Percentiles rank a stretch among this genome's conserved stretches.
These are phyloP conservation scores for Dinoponera quadriceps DNA, from an alignment of 1,140 invertebrate species.

Conservation along the genomic window DNA sequence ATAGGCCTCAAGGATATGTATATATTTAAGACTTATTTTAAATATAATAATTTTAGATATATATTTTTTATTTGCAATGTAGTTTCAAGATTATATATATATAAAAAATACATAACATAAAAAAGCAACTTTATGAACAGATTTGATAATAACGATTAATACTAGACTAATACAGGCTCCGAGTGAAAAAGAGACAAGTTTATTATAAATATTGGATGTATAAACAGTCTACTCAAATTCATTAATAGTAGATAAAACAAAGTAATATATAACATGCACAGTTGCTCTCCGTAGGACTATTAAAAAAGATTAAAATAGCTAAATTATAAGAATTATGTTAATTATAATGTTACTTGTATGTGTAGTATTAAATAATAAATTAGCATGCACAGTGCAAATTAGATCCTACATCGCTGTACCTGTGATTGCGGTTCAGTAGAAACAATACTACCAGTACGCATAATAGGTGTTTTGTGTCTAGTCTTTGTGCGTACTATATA, in stretches of 20 bases:
- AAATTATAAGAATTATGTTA: slow-evolving; percentile 36
- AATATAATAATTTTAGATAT: slow-evolving; percentile 24
- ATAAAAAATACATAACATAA: slow-evolving; percentile 5
- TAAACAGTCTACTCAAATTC: slow-evolving; percentile 44
- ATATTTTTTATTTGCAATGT: neutral
- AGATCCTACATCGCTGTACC: slow-evolving; percentile 75
- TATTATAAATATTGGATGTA: slow-evolving; percentile 48
- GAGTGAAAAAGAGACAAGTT: slow-evolving; percentile 4
- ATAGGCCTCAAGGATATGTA: neutral
- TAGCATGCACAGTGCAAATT: slow-evolving; percentile 48
- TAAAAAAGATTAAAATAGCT: slow-evolving; percentile 9
- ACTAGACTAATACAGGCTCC: slow-evolving; percentile 11
- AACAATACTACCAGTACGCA: slow-evolving; percentile 88
- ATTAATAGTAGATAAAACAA: slow-evolving; percentile 34
- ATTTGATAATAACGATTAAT: slow-evolving; percentile 25
- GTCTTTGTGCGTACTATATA: slow-evolving; percentile 91
- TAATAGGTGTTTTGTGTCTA: slow-evolving; percentile 90
- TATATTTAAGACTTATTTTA: slow-evolving; percentile 32
- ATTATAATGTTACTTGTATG: slow-evolving; percentile 50
- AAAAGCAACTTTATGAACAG: slow-evolving; percentile 30
- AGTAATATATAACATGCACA: slow-evolving; percentile 4
- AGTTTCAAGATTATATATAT: neutral
- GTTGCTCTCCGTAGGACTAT: slow-evolving; percentile 9
- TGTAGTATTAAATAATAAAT: slow-evolving; percentile 48
- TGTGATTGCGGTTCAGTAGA: slow-evolving; percentile 86